Evolutionary conservation across 2,888 invertebrate species (phyloP).

Genomic region (Drosophila melanosoma): DNA sequence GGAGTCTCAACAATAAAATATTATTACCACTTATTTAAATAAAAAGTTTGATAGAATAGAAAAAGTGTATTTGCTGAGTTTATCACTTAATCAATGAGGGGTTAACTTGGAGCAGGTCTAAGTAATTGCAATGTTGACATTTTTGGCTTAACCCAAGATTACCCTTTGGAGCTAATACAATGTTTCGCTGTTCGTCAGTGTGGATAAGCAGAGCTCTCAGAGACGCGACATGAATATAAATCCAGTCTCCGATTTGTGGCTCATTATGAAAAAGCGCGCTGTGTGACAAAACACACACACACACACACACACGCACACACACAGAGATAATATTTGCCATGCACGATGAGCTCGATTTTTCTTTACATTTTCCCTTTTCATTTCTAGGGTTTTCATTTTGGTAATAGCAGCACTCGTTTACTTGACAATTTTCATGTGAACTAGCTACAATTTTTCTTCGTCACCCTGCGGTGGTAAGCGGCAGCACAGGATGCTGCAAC

Average conservation of each 20-base stretch:
- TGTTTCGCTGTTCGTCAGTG: neutral
- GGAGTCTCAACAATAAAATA: neutral
- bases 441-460: constrained; percentile 76
- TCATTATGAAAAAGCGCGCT: constrained; percentile 45
- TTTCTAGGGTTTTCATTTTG: constrained; percentile 63
- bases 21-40: neutral
- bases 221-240: constrained; percentile 60
- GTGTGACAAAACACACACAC: constrained; percentile 25
- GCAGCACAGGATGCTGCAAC: constrained; percentile 13
- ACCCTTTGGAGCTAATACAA: neutral
- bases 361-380: constrained; percentile 43
- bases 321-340: constrained; percentile 50
- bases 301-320: constrained; percentile 5
- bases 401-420: constrained; percentile 70
- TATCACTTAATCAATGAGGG: neutral
- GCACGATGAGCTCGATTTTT: constrained; percentile 73
- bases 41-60: neutral
- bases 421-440: constrained; percentile 73
- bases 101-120: neutral
- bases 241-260: constrained; percentile 42
- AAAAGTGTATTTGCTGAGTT: neutral
- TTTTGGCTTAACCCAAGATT: constrained; percentile 24
- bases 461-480: constrained; percentile 46
- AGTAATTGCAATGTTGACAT: constrained; percentile 15
- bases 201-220: constrained; percentile 23